Percentiles rank a stretch among this genome's conserved stretches.
phyloP scores from a whole-genome alignment of 2,113 vertebrate genomes.

The Xenopus laevis region DNA sequence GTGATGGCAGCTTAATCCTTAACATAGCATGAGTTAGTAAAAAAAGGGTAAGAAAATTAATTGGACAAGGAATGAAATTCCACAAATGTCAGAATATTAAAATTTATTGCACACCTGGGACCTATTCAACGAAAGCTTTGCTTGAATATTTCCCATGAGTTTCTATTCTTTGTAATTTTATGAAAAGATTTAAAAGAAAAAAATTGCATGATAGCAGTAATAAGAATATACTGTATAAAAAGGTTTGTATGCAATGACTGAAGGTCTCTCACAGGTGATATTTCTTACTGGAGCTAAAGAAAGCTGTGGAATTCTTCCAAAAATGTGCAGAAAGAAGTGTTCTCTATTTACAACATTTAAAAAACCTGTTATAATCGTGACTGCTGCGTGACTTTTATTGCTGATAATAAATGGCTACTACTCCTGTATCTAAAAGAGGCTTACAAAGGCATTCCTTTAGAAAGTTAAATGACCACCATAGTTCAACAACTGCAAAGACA shows the following conservation, averaged over 20 bases:
- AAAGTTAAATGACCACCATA: too few relatives aligned
- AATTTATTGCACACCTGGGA: conserved; percentile 39
- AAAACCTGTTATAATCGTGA: too few relatives aligned
- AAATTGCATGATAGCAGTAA: conserved; percentile 20
- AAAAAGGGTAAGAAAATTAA: conserved; percentile 36
- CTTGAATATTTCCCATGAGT: conserved; percentile 43
- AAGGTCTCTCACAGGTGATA: conserved; percentile 14
- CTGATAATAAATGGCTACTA: too few relatives aligned
- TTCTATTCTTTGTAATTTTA: conserved; percentile 33
- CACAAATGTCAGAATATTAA: conserved; percentile 43
- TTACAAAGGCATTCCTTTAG: too few relatives aligned
- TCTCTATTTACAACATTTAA: too few relatives aligned
- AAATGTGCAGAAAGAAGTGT: too few relatives aligned
- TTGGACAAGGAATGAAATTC: conserved; percentile 41
- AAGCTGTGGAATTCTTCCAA: background rate
- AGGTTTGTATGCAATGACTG: background rate
- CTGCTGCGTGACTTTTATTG: too few relatives aligned
- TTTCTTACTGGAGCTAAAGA: background rate
- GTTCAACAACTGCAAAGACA: too few relatives aligned
- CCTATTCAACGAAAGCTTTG: conserved; percentile 30
- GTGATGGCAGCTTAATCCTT: conserved; percentile 31
- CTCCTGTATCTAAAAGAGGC: too few relatives aligned
- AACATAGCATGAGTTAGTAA: conserved; percentile 37
- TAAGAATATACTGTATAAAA: conserved; percentile 11
- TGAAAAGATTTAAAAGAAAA: conserved; percentile 32